Conservation (phyloP, 2,113 vertebrate genomes). For the Gymnobelideus leadbeateri region DNA sequence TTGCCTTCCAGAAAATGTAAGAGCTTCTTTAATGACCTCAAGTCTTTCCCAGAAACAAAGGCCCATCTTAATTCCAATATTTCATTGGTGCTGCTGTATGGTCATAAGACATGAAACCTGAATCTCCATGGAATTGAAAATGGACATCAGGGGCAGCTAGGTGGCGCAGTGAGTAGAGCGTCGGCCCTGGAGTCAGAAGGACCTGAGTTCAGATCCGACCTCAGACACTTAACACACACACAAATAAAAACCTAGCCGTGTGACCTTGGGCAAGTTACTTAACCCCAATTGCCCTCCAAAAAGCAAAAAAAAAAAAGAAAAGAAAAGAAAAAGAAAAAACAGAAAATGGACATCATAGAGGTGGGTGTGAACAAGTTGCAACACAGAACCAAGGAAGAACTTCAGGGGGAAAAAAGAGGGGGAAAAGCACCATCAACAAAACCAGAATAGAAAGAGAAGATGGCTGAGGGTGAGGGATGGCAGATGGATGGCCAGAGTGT, state of each 20-base stretch:
- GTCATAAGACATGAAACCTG: background rate
- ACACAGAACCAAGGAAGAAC: background rate
- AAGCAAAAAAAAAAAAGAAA: no score
- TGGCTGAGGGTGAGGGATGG: background rate
- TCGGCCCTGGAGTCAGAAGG: no score
- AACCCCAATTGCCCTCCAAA: no score
- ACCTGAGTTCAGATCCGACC: no score
- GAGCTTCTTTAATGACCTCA: background rate
- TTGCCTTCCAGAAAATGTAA: background rate
- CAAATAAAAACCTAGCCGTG: no score
- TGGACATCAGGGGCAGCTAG: background rate
- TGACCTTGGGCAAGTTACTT: no score
- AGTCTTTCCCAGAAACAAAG: background rate
- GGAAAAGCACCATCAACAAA: background rate
- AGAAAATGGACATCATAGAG: background rate
- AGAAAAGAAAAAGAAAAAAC: no score
- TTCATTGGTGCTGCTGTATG: background rate
- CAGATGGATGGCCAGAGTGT: background rate
- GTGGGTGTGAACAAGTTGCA: background rate
- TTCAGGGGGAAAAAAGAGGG: background rate
- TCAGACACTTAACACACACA: no score
- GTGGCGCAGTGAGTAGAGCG: no score
- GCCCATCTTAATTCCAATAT: background rate
- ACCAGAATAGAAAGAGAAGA: background rate
- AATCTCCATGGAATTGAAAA: background rate